Percentiles rank a stretch among this genome's conserved stretches.
Conservation (phyloP, 2,113 vertebrate genomes). For the Onychostruthus taczanowskii region DNA sequence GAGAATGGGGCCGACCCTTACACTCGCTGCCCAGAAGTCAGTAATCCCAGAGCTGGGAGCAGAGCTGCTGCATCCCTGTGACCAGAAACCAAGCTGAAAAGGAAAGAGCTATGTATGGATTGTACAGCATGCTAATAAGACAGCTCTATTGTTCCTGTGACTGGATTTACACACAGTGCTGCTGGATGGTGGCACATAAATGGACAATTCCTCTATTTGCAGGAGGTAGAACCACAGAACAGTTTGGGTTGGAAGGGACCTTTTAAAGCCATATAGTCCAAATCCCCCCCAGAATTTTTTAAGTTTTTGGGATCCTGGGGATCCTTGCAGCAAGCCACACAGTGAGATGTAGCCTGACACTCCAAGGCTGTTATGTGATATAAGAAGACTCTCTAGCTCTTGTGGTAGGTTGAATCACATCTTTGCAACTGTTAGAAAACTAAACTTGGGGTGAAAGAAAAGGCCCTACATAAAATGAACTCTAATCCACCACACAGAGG, state of each 20-base stretch:
- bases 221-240: neutral
- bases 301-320: neutral
- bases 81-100: neutral
- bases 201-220: neutral
- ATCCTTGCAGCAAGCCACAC: neutral
- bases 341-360: neutral
- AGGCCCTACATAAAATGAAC: neutral
- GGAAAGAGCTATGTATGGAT: neutral
- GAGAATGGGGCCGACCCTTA: neutral
- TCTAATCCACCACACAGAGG: neutral
- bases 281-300: accelerated
- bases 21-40: neutral
- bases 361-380: neutral
- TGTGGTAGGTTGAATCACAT: neutral
- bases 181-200: neutral
- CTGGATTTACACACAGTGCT: neutral
- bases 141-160: neutral
- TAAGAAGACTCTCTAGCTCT: neutral
- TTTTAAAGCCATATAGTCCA: neutral
- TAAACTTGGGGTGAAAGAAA: neutral
- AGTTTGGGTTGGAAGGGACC: neutral
- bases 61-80: neutral
- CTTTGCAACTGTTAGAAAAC: neutral
- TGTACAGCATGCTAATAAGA: neutral
- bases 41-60: neutral